Conservation (phyloP, 2,888 invertebrate genomes). For the Heliconius aoede region DNA sequence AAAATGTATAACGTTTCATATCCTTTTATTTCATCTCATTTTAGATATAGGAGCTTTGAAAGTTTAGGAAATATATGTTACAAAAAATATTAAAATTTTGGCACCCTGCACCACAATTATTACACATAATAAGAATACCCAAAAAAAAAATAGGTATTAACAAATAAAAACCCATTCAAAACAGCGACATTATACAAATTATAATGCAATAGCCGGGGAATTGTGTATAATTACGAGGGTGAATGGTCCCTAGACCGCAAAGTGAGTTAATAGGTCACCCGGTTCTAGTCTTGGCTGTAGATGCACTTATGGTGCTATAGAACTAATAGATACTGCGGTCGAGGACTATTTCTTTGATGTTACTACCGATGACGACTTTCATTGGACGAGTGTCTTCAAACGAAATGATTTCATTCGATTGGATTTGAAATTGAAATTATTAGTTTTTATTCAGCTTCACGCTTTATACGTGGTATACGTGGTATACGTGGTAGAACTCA, state of each 20-base stretch:
- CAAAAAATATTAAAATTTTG: no score
- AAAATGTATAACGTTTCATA: no score
- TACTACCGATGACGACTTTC: not conserved
- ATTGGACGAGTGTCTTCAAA: not conserved
- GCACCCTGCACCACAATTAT: no score
- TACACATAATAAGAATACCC: no score
- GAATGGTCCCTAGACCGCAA: constrained; percentile 39
- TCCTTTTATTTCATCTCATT: not conserved
- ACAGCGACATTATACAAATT: constrained; percentile 3
- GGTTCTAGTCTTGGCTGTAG: constrained; percentile 38
- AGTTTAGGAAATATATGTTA: no score
- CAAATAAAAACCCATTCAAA: not conserved
- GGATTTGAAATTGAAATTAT: not conserved
- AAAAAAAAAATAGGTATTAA: not conserved
- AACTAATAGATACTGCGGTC: constrained; percentile 12
- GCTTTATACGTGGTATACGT: no score
- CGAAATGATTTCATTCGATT: not conserved
- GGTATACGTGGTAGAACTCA: no score
- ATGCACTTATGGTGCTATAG: constrained; percentile 35
- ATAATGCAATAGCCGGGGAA: constrained; percentile 30
- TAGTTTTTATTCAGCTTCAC: not conserved
- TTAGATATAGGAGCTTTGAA: not conserved
- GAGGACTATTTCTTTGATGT: not conserved
- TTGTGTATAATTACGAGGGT: constrained; percentile 39
- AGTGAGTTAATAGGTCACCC: constrained; percentile 45